These are phyloP conservation scores for Gallinago jamesoni DNA, from an alignment of 2,113 vertebrate species.

Conservation along the genomic window DNA sequence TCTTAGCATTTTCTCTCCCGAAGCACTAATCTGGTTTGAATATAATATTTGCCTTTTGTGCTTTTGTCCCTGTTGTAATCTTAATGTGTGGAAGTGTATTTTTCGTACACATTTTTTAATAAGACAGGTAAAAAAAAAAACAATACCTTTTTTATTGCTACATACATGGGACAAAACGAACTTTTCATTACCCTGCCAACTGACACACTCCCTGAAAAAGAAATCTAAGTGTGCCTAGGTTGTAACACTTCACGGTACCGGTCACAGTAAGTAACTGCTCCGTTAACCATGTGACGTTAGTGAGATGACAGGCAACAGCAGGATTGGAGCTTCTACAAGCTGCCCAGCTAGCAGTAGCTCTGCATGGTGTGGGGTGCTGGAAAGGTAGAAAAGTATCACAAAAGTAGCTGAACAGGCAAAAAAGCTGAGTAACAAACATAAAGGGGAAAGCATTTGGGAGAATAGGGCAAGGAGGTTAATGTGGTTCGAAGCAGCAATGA, in stretches of 20 bases:
- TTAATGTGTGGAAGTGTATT: not conserved
- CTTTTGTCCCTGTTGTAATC: not conserved
- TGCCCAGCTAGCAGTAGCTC: not conserved
- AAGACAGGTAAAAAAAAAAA: not conserved
- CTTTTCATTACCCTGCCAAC: not conserved
- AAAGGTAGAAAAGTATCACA: not conserved
- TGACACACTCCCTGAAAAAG: not conserved
- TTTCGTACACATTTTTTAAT: not conserved
- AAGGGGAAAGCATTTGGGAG: not conserved
- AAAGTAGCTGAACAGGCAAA: not conserved
- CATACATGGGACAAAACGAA: not conserved
- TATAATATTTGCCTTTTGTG: not conserved
- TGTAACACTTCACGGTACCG: not conserved
- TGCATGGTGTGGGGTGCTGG: not conserved
- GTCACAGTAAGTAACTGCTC: not conserved
- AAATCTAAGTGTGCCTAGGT: not conserved
- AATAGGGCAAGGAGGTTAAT: not conserved
- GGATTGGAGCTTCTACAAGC: not conserved
- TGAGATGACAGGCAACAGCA: not conserved
- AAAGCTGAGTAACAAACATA: not conserved
- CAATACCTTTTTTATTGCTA: not conserved
- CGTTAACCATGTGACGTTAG: not conserved
- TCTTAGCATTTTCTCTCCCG: not conserved
- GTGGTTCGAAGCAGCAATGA: not conserved
- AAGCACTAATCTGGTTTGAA: not conserved